Conservation (phyloP, 2,113 vertebrate species). For the Panthera leo region DNA sequence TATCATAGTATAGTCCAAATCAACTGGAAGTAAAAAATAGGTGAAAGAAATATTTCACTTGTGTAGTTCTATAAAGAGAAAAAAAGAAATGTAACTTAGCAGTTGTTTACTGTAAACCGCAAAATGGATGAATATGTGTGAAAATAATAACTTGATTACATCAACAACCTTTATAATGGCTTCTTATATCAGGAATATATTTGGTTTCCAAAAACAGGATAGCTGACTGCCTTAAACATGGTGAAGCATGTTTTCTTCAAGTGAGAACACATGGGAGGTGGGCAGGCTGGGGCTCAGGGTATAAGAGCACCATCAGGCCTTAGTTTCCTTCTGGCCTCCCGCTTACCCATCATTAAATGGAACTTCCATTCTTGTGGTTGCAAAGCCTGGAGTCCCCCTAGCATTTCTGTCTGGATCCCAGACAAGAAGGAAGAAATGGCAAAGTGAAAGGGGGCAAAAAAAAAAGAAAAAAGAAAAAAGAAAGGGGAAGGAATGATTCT, state of each 20-base stretch:
- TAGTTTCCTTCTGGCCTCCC: background rate
- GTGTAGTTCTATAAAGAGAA: background rate
- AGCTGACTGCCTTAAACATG: background rate
- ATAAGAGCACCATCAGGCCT: background rate
- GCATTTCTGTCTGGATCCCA: background rate
- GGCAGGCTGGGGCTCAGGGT: accelerated
- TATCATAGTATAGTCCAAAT: background rate
- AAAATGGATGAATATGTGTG: background rate
- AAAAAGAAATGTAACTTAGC: background rate
- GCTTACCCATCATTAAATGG: background rate
- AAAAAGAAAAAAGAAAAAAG: too few species aligned
- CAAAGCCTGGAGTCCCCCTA: background rate
- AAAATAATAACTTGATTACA: background rate
- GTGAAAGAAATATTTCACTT: background rate
- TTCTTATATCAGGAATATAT: background rate
- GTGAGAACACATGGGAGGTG: background rate
- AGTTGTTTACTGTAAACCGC: background rate
- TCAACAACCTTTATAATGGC: background rate
- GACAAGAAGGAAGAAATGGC: background rate
- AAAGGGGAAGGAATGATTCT: background rate
- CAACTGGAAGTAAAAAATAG: conserved; percentile 31
- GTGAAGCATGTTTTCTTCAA: background rate
- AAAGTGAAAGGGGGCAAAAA: background rate
- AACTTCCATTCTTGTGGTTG: background rate
- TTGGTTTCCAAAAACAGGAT: background rate